Evolutionary conservation across 2,888 invertebrate species (phyloP).

Genomic region (Acleris cristana): DNA sequence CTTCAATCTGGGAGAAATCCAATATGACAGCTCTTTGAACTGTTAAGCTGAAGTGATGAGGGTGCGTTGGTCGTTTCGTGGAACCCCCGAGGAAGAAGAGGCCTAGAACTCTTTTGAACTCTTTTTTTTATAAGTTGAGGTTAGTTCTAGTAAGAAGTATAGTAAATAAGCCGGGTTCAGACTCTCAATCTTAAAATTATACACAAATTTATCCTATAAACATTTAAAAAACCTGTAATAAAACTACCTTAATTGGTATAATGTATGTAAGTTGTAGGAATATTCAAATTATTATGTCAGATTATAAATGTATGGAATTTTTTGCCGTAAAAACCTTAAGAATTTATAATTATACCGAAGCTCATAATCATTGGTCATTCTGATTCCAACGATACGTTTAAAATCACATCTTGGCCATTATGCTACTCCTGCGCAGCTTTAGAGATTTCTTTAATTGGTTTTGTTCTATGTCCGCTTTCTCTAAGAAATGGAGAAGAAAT

Average conservation of each 20-base stretch:
- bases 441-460: constrained; percentile 20
- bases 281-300: constrained; percentile 22
- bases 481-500: constrained; percentile 16
- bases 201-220: too few species aligned
- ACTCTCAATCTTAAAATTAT: too few species aligned
- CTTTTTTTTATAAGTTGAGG: too few species aligned
- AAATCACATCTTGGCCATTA: constrained; percentile 18
- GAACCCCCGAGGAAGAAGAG: too few species aligned
- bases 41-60: too few species aligned
- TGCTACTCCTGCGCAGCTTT: not conserved
- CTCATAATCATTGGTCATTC: constrained; percentile 24
- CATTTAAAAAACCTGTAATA: not conserved
- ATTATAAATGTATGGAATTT: constrained; percentile 19
- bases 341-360: constrained; percentile 16
- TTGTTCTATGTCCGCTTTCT: constrained; percentile 23
- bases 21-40: too few species aligned
- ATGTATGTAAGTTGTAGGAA: constrained; percentile 5
- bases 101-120: too few species aligned
- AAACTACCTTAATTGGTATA: not conserved
- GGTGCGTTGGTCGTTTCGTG: too few species aligned
- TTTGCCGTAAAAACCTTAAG: constrained; percentile 21
- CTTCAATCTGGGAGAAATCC: too few species aligned
- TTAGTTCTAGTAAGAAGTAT: too few species aligned
- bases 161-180: too few species aligned
- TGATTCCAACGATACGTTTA: constrained; percentile 24